These are phyloP conservation scores for Amphipoea oculea DNA, from an alignment of 2,888 invertebrate genomes.

Conservation along the genomic window DNA sequence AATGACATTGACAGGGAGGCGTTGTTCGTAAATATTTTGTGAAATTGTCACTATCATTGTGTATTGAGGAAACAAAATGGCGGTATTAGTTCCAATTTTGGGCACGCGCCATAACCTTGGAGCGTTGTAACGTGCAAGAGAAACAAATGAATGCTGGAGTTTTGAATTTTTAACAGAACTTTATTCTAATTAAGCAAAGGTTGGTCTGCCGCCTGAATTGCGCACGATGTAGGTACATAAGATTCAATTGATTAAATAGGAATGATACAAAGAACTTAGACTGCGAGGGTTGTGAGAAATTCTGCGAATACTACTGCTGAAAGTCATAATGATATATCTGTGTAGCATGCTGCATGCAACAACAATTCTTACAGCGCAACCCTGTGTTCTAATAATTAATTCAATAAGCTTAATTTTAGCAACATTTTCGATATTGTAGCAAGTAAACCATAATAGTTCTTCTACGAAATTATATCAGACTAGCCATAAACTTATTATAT, in stretches of 20 bases:
- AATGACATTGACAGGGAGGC: neutral
- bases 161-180: neutral
- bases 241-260: neutral
- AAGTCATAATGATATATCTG: neutral
- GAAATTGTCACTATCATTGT: neutral
- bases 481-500: slow-evolving; percentile 3
- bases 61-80: neutral
- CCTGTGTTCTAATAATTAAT: neutral
- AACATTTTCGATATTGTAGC: neutral
- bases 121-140: neutral
- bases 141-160: neutral
- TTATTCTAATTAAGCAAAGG: neutral
- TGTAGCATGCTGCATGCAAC: neutral
- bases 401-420: neutral
- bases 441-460: slow-evolving; percentile 17
- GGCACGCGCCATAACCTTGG: too few species aligned
- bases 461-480: neutral
- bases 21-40: neutral
- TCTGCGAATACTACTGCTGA: neutral
- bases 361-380: neutral
- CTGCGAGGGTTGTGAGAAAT: neutral
- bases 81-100: too few species aligned
- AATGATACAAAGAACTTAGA: neutral
- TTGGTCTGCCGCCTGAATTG: neutral
- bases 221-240: neutral